A percentile compares a stretch with the other conserved stretches of the same genome.
These are phyloP conservation scores for Colaptes auratus DNA, from an alignment of 2,113 vertebrate genomes.

Conservation along the genomic window DNA sequence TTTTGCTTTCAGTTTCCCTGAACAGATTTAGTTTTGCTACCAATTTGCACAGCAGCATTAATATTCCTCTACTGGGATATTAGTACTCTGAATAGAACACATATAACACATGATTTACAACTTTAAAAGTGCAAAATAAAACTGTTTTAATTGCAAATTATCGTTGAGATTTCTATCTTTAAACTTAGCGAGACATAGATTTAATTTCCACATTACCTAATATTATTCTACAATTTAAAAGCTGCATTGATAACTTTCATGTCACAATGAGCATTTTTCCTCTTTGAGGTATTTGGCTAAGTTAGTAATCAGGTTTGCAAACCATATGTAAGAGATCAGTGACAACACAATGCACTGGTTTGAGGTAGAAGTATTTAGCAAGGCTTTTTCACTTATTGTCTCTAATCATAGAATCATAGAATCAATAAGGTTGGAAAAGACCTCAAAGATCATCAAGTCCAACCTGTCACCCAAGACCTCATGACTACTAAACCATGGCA, in stretches of 20 bases:
- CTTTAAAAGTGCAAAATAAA: neutral
- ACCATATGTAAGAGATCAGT: accelerated
- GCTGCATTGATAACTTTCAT: neutral
- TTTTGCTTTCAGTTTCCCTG: neutral
- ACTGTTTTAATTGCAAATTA: neutral
- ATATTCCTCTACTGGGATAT: neutral
- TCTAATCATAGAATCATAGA: no score
- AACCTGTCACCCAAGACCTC: no score
- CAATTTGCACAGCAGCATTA: neutral
- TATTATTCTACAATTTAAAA: neutral
- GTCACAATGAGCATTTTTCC: neutral
- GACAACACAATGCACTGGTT: neutral
- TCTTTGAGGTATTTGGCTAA: neutral
- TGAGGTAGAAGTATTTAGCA: neutral
- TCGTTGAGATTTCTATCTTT: neutral
- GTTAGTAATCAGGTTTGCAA: neutral
- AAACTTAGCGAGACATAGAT: neutral
- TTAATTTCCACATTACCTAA: neutral
- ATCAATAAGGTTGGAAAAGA: no score
- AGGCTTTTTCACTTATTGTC: neutral
- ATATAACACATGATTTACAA: neutral
- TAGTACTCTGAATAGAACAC: neutral
- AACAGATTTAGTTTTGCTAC: neutral
- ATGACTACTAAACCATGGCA: no score
- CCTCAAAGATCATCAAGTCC: no score